A percentile compares a stretch with the other conserved stretches of the same genome.
phyloP scores from a whole-genome alignment of 2,888 invertebrate genomes.

The Lasiommata megera region DNA sequence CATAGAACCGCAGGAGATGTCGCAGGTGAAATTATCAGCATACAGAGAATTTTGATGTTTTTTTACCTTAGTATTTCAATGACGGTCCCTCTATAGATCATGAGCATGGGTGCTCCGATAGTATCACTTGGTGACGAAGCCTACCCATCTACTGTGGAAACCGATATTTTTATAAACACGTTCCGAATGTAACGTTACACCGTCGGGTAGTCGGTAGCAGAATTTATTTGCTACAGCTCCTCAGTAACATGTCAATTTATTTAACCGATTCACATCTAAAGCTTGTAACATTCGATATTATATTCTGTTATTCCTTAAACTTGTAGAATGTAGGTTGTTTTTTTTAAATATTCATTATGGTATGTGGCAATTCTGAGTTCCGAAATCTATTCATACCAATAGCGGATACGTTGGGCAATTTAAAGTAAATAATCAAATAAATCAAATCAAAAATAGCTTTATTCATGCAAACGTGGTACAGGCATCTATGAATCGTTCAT shows the following conservation, averaged over 20 bases:
- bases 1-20: no score
- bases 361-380: slow-evolving; percentile 16
- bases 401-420: no score
- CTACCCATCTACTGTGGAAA: slow-evolving; percentile 36
- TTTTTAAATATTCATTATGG: background rate
- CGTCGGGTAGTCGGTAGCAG: slow-evolving; percentile 53
- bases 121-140: slow-evolving; percentile 30
- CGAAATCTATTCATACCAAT: no score
- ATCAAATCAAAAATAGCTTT: no score
- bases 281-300: slow-evolving; percentile 7
- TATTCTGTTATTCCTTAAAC: background rate
- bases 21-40: no score
- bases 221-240: slow-evolving; percentile 39
- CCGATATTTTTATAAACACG: slow-evolving; percentile 59
- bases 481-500: no score
- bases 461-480: no score
- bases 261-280: slow-evolving; percentile 32
- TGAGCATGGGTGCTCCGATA: slow-evolving; percentile 18
- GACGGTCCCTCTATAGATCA: background rate
- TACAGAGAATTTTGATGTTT: no score
- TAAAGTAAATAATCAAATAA: no score
- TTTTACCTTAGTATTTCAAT: no score
- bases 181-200: slow-evolving; percentile 55
- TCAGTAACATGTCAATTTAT: slow-evolving; percentile 39
- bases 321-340: background rate